phyloP scores from a whole-genome alignment of 2,113 vertebrate species.

The Rhinogobius similis region DNA sequence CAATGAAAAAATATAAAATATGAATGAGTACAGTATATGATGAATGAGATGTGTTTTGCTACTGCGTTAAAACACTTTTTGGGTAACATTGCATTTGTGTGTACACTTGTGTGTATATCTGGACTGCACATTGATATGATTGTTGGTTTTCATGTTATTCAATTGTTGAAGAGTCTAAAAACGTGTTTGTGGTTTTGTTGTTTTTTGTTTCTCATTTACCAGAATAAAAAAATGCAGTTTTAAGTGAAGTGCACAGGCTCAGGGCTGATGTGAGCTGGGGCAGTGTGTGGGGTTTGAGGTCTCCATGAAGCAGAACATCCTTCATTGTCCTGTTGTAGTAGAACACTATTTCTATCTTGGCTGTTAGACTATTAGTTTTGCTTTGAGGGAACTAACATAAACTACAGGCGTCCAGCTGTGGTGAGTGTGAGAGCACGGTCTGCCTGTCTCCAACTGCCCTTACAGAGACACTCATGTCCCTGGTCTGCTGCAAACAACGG shows the following conservation, averaged over 20 bases:
- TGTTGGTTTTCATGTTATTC: background rate
- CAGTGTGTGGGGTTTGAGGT: background rate
- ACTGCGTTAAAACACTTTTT: no score
- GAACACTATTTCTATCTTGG: background rate
- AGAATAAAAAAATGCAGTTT: background rate
- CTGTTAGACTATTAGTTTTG: background rate
- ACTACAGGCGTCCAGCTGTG: background rate
- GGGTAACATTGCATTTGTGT: no score
- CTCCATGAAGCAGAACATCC: background rate
- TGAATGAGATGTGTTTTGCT: no score
- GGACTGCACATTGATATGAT: background rate
- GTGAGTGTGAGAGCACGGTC: slow-evolving; percentile 17
- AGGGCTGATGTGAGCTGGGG: background rate
- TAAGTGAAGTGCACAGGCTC: background rate
- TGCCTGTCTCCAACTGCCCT: slow-evolving; percentile 39
- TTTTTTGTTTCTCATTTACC: background rate
- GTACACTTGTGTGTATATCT: no score
- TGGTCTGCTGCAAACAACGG: slow-evolving; percentile 23
- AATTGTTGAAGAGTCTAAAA: no score
- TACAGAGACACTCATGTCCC: slow-evolving; percentile 34
- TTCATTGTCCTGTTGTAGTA: background rate
- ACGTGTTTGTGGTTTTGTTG: no score
- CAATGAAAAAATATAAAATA: no score
- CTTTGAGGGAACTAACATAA: background rate
- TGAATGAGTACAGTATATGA: no score